Conservation (phyloP, 1,140 invertebrate genomes). For the Aleiodes sp. region DNA sequence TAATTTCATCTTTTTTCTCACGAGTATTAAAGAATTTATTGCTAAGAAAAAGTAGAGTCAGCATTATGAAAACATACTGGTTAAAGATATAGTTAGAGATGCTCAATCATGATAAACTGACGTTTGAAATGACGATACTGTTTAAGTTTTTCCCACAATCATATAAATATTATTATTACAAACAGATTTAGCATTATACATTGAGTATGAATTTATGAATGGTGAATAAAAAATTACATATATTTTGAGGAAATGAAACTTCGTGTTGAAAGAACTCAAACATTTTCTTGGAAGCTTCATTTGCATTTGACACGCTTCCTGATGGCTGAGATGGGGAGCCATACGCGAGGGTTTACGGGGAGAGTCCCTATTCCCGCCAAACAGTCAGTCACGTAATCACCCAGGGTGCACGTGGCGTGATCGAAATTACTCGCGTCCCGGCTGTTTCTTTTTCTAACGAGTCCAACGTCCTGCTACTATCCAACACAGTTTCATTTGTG, state of each 20-base stretch:
- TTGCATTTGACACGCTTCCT: slow-evolving; percentile 15
- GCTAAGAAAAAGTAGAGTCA: no score
- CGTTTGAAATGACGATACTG: no score
- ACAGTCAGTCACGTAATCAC: slow-evolving; percentile 26
- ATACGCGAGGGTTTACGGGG: background rate
- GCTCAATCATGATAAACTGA: no score
- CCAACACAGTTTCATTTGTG: slow-evolving; percentile 28
- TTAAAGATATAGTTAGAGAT: no score
- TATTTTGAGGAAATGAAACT: background rate
- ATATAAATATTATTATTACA: no score
- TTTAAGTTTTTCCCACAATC: no score
- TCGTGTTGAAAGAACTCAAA: background rate
- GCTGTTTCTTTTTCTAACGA: slow-evolving; percentile 20
- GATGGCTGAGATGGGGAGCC: background rate
- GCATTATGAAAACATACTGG: no score
- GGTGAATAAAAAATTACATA: background rate
- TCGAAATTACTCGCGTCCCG: slow-evolving; percentile 22
- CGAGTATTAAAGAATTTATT: no score
- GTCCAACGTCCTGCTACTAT: slow-evolving; percentile 1
- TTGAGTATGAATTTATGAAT: no score
- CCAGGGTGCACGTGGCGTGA: slow-evolving; percentile 24
- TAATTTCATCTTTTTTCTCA: background rate
- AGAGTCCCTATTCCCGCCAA: slow-evolving; percentile 18
- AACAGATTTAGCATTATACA: background rate
- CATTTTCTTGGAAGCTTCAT: slow-evolving; percentile 12